Percentiles rank a stretch among this genome's conserved stretches.
These are phyloP conservation scores for Drosophila picticornis DNA, from an alignment of 2,888 invertebrate species.

Conservation along the genomic window DNA sequence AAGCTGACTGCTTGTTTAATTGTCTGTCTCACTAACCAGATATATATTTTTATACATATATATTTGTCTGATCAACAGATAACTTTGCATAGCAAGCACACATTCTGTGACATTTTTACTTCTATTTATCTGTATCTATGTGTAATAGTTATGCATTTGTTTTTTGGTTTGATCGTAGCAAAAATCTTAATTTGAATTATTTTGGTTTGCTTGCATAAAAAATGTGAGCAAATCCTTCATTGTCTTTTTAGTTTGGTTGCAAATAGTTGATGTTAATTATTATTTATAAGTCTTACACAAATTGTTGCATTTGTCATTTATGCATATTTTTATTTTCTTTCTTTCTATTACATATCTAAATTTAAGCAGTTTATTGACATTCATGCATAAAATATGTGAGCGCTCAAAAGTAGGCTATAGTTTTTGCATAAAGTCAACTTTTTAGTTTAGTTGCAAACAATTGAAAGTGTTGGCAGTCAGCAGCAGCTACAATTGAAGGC, in stretches of 20 bases:
- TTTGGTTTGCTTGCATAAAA: background rate
- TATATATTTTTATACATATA: background rate
- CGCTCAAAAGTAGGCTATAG: slow-evolving; percentile 14
- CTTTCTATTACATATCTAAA: too few relatives aligned
- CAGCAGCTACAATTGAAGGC: slow-evolving; percentile 40
- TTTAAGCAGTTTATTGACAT: background rate
- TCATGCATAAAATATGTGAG: background rate
- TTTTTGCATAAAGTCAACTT: slow-evolving; percentile 19
- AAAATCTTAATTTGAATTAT: background rate
- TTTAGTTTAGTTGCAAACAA: slow-evolving; percentile 42
- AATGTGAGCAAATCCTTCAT: slow-evolving; percentile 16
- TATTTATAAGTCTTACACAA: too few relatives aligned
- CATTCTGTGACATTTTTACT: slow-evolving; percentile 18
- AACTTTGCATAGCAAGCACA: background rate
- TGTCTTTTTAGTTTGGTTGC: slow-evolving; percentile 25
- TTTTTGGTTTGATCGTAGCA: fast-evolving
- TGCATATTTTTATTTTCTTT: background rate
- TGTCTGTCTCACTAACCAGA: slow-evolving; percentile 32
- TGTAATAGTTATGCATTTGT: background rate
- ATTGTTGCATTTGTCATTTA: fast-evolving
- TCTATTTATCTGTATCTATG: background rate
- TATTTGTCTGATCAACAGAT: slow-evolving; percentile 30
- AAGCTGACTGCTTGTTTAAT: slow-evolving; percentile 45
- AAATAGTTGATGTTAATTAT: too few relatives aligned
- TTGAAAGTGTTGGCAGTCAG: slow-evolving; percentile 56